These are phyloP conservation scores for Tauraco hartlaubi DNA, from an alignment of 2,797 vertebrate species.

Conservation along the genomic window DNA sequence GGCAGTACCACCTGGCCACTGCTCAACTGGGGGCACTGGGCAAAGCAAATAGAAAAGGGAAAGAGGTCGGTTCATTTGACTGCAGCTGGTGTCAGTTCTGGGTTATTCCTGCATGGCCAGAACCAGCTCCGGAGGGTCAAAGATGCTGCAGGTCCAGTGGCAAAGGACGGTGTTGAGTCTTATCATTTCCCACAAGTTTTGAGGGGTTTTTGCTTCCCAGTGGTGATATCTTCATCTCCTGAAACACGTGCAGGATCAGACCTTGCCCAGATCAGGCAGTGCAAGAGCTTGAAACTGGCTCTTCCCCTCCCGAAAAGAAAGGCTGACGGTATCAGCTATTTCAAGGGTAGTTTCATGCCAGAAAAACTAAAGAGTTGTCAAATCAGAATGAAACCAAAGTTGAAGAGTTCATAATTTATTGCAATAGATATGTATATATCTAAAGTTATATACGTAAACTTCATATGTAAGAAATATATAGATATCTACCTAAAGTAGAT, in stretches of 20 bases:
- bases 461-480: background rate
- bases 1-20: rapidly evolving
- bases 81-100: background rate
- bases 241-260: background rate
- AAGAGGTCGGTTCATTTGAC: background rate
- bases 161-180: background rate
- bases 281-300: background rate
- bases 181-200: background rate
- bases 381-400: background rate
- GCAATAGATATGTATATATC: background rate
- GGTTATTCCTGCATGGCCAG: background rate
- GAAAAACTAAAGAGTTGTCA: background rate
- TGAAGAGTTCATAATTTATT: background rate
- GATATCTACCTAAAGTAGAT: background rate
- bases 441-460: background rate
- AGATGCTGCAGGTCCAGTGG: background rate
- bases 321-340: background rate
- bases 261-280: no score
- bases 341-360: background rate
- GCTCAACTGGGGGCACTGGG: rapidly evolving
- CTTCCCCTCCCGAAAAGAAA: background rate
- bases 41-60: background rate
- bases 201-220: background rate
- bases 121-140: background rate
- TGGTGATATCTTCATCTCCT: background rate